These are phyloP conservation scores for Casuarius casuarius DNA, from an alignment of 2,113 vertebrate species.

Conservation along the genomic window DNA sequence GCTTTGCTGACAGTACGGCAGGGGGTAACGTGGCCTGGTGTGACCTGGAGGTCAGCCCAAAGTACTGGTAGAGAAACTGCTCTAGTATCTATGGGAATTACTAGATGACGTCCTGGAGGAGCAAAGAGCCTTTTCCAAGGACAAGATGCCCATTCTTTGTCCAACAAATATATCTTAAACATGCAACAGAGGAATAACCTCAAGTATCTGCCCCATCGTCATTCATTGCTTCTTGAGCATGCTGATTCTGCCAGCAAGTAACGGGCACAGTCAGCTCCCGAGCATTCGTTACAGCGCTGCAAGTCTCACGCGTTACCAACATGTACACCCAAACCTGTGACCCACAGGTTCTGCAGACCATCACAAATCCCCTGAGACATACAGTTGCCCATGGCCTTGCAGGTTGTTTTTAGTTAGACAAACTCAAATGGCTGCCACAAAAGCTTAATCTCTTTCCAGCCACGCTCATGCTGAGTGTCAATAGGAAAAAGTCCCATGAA, in stretches of 20 bases:
- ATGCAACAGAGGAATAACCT: not conserved
- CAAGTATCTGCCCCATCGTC: not conserved
- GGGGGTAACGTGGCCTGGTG: not conserved
- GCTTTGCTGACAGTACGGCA: not conserved
- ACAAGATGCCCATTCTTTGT: not conserved
- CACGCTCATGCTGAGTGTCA: slow-evolving; percentile 48
- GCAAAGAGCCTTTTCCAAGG: not conserved
- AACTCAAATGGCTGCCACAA: slow-evolving; percentile 54
- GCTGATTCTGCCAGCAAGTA: not conserved
- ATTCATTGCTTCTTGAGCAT: not conserved
- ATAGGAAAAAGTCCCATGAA: slow-evolving; percentile 67
- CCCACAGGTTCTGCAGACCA: slow-evolving; percentile 11
- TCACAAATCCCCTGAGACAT: not conserved
- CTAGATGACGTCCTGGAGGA: not conserved
- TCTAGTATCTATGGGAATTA: not conserved
- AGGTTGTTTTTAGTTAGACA: slow-evolving; percentile 44
- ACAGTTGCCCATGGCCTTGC: not conserved
- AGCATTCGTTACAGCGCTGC: accelerated
- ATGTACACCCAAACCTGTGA: not conserved
- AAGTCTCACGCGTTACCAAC: not conserved
- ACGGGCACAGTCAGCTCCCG: not conserved
- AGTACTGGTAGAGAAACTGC: not conserved
- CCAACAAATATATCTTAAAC: not conserved
- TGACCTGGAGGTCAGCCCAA: not conserved
- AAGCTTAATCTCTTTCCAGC: slow-evolving; percentile 62